Evolutionary conservation across 2,113 vertebrate species (phyloP), one percentile per base, ranked within the genome.

Genomic region (Lepisosteus oculatus): DNA sequence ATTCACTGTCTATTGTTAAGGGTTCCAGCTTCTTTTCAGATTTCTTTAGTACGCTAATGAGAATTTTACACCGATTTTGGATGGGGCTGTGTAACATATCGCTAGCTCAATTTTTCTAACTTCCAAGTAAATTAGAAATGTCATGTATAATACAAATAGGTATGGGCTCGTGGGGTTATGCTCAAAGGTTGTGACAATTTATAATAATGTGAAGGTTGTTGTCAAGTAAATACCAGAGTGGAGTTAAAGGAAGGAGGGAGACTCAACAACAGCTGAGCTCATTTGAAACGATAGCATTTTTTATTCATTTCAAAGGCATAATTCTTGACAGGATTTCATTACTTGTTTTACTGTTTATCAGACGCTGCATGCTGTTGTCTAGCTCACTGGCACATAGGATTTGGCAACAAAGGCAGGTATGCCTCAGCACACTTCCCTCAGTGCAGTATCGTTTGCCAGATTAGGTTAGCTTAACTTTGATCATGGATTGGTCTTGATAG

Each of bases 101-200:
- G 69, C 70, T 29, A 9, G 15, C 45, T 4, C 66, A 61, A n/a
- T 66, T 72, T 65, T 69, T 76, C 42, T 43, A 51, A 68, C 69
- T 69, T 47, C 73, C 72, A 68, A 74, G 78, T 71, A 83, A 83
- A 87, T 84, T 78, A 81, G 77, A 86, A 84, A 84, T 82, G 85
- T 86, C 84, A 80, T 66, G 74, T 76, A 77, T 51, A 82, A 77
- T 77, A 78, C 72, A 76, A 78, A 75, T 65, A 55, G 68, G 72
- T 51, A 51, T 61, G 66, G 75, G 69, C 80, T 84, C 64, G 47
- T 80, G 80, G 79, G 75, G 81, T 65, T 70, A 65, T 55, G 69
- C 76, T 75, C 79, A 78, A 82, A 66, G 77, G 70, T 77, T 55
- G 56, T 74, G 72, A 78, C 75, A 79, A 72, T 82, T 75, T 81